Conservation (phyloP, 2,113 vertebrate species). For the Silurus asotus region DNA sequence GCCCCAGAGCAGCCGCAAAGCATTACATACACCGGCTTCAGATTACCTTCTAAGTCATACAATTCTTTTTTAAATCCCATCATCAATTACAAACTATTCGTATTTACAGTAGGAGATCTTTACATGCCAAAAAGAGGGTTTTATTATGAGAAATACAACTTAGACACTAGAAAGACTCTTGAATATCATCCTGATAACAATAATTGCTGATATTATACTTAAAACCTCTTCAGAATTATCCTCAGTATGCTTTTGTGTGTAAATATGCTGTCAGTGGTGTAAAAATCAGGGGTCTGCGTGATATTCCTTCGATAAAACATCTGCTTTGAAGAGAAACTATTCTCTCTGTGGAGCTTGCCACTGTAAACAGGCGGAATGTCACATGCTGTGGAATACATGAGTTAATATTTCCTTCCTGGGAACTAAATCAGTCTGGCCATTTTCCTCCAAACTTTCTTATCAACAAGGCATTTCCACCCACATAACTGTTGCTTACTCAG, state of each 20-base stretch:
- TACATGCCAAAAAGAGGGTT: neutral
- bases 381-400: neutral
- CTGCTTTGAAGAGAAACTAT: neutral
- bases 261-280: neutral
- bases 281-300: neutral
- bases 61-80: neutral
- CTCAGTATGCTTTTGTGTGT: neutral
- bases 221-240: neutral
- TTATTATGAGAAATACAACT: neutral
- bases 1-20: too few species aligned
- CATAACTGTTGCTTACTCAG: neutral
- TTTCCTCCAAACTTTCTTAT: neutral
- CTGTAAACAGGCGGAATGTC: neutral
- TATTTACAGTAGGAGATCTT: neutral
- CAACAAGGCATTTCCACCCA: neutral
- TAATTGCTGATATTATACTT: neutral
- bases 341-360: neutral
- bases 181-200: neutral
- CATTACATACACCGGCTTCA: neutral
- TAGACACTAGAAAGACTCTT: neutral
- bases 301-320: neutral
- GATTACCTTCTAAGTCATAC: neutral
- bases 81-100: neutral
- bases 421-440: neutral
- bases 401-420: neutral